phyloP scores from a whole-genome alignment of 1,140 invertebrate species.

The Drosophila sturtevanti region DNA sequence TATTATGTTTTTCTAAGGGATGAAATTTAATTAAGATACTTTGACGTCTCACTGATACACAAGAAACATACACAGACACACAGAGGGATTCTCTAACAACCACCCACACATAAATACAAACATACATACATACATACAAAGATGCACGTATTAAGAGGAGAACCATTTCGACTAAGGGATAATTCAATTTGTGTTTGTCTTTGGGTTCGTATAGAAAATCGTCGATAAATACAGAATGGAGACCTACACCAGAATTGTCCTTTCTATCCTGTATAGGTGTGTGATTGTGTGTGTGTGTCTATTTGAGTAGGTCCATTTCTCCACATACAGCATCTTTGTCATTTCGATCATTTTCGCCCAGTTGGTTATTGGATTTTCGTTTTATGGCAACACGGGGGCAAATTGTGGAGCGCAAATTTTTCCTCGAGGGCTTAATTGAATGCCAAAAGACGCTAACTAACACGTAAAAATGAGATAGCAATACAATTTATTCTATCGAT shows the following conservation, averaged over 20 bases:
- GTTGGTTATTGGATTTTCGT: conserved; percentile 49
- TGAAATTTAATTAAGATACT: conserved; percentile 82
- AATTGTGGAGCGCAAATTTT: conserved; percentile 10
- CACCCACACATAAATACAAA: conserved; percentile 34
- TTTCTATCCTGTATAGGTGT: neutral
- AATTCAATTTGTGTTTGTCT: conserved; percentile 70
- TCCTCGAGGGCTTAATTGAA: neutral
- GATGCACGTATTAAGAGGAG: conserved; percentile 3
- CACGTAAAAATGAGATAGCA: neutral
- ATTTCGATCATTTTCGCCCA: conserved; percentile 68
- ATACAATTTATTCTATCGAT: no score
- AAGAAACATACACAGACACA: conserved; percentile 46
- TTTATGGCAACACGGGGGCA: conserved; percentile 21
- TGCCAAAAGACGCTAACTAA: neutral
- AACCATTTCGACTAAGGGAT: conserved; percentile 64
- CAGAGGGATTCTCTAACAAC: conserved; percentile 30
- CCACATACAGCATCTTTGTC: conserved; percentile 42
- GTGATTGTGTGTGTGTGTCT: neutral
- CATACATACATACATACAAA: conserved; percentile 14
- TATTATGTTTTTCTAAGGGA: conserved; percentile 76
- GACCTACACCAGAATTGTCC: conserved; percentile 38
- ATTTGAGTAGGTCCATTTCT: neutral
- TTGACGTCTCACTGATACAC: conserved; percentile 75
- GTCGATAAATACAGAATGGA: conserved; percentile 68
- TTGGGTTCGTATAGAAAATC: conserved; percentile 48